Conservation (phyloP, 2,888 invertebrate genomes). For the Parnassius apollo region DNA sequence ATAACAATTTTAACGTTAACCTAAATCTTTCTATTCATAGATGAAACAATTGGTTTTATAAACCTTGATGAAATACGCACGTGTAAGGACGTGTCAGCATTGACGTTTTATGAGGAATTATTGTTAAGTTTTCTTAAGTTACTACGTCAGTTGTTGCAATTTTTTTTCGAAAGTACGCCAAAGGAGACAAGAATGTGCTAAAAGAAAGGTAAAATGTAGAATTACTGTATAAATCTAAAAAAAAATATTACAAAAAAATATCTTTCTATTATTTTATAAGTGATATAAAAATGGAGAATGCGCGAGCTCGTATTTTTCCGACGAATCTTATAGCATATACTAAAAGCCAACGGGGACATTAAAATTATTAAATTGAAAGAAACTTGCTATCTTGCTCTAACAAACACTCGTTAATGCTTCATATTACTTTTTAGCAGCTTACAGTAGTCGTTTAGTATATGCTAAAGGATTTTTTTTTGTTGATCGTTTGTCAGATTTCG, state of each 20-base stretch:
- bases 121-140: conserved; percentile 71
- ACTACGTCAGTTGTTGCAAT: conserved; percentile 63
- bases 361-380: not conserved
- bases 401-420: not conserved
- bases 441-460: conserved; percentile 4
- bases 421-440: not conserved
- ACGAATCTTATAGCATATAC: conserved; percentile 27
- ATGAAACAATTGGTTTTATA: too few relatives aligned
- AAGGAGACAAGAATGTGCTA: conserved; percentile 64
- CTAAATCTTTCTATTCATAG: not conserved
- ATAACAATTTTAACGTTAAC: not conserved
- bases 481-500: conserved; percentile 19
- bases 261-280: conserved; percentile 53
- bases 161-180: conserved; percentile 71
- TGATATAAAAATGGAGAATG: conserved; percentile 44
- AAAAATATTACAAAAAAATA: conserved; percentile 64
- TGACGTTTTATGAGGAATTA: conserved; percentile 30
- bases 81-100: conserved; percentile 10
- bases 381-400: not conserved
- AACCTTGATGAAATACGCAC: not conserved
- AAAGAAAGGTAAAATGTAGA: conserved; percentile 48
- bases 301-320: conserved; percentile 29
- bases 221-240: conserved; percentile 67
- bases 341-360: not conserved
- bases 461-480: conserved; percentile 9